Base-by-base conservation (phyloP, 2,797 vertebrate genomes). In the Amazona finschi region DNA sequence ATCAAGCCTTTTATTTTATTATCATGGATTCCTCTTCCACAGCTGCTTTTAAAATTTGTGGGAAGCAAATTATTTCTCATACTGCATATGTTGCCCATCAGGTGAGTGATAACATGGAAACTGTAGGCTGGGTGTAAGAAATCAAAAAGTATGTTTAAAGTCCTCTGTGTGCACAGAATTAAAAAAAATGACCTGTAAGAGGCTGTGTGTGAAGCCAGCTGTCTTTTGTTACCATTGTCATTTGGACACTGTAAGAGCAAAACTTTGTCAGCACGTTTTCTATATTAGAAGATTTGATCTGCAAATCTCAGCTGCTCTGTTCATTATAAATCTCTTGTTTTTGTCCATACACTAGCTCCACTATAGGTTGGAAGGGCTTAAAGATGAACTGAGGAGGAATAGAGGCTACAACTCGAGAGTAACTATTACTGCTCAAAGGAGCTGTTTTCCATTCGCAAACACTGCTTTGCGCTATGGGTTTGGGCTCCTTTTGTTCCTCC, bases 311-410 rank as follows among this genome's bases (percentile, higher is more conserved):
- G 98, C 97, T 98, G 98, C 97, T 98, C 97, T 98, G 97, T 98
- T 98, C 97, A 98, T 97, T 98, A 94, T 97, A 97, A 98, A 98
- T 98, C 98, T 98, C 98, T 98, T 99, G 98, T 99, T 99, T 99
- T 99, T 99, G 98, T 99, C 98, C 98, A 98, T 98, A 97, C 97
- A 97, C 97, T 98, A 99, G 99, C 99, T 99, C 99, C 99, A 99
- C 98, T 99, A 98, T 99, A 99, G 98, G 99, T 99, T 99, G 99
- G 99, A 99, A 99, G 99, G 99, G 99, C 99, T 99, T 99, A 99
- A 99, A 99, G 99, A 99, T 99, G 99, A 99, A 99, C 99, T 99
- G 98, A 99, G 99, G 98, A 99, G 98, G 98, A 98, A 98, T 98
- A 98, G 98, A 99, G 99, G 98, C 98, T 99, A 99, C 99, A 98